Evolutionary conservation across 1,140 invertebrate genomes (phyloP).

Genomic region (Neodiprion pinetum): DNA sequence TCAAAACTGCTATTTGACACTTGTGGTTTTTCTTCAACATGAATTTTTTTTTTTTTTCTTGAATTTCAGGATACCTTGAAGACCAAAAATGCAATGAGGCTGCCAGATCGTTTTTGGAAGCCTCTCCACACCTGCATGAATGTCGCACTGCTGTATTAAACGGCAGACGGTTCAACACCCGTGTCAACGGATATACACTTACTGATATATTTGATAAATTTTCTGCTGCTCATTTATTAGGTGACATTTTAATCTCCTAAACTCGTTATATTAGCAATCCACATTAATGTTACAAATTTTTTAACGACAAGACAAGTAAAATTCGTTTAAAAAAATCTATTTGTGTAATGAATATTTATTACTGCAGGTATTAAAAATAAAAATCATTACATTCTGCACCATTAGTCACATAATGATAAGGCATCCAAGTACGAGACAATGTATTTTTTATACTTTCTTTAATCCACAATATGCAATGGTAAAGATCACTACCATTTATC

Average conservation of each 20-base stretch:
- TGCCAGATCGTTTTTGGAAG: slow-evolving; percentile 55
- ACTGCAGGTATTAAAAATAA: slow-evolving; percentile 2
- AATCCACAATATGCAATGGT: neutral
- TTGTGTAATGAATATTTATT: too few relatives aligned
- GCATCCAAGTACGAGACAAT: too few relatives aligned
- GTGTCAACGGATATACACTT: slow-evolving; percentile 51
- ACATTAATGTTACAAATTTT: slow-evolving; percentile 6
- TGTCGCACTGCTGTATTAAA: slow-evolving; percentile 48
- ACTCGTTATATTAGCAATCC: neutral
- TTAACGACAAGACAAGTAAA: slow-evolving; percentile 13
- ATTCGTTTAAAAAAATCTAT: too few relatives aligned
- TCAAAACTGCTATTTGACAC: slow-evolving; percentile 14
- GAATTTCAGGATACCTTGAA: slow-evolving; percentile 55
- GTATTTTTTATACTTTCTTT: slow-evolving; percentile 13
- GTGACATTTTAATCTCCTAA: slow-evolving; percentile 36
- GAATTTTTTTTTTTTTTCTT: slow-evolving; percentile 23
- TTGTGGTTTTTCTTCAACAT: neutral
- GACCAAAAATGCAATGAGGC: slow-evolving; percentile 56
- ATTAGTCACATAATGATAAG: too few relatives aligned
- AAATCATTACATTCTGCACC: too few relatives aligned
- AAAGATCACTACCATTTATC: too few relatives aligned
- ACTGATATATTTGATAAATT: slow-evolving; percentile 58
- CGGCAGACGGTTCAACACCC: slow-evolving; percentile 55
- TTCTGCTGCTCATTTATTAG: slow-evolving; percentile 44
- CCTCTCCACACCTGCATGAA: slow-evolving; percentile 56